Percentiles rank a stretch among this genome's conserved stretches.
Conservation (phyloP, 23 tunicate genomes). For the Ciona savignyi region DNA sequence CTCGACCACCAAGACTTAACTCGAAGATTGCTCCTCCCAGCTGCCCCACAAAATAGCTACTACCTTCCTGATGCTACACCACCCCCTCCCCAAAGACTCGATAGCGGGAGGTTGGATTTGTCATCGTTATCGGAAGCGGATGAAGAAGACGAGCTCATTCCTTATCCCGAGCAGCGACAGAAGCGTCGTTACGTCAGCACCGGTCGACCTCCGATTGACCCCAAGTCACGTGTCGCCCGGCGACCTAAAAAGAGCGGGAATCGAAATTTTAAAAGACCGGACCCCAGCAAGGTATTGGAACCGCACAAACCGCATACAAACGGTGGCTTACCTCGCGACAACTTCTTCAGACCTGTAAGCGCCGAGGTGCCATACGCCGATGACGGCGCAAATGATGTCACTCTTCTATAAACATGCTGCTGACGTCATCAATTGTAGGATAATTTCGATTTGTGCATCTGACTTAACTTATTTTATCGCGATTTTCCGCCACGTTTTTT, state of each 20-base stretch:
- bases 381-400: background rate
- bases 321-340: background rate
- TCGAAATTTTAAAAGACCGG: background rate
- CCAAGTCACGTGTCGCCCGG: slow-evolving; percentile 5
- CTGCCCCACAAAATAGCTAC: background rate
- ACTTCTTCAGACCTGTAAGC: background rate
- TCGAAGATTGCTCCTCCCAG: background rate
- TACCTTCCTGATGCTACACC: slow-evolving; percentile 14
- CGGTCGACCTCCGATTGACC: slow-evolving; percentile 33
- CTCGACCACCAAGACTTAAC: background rate
- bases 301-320: background rate
- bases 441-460: background rate
- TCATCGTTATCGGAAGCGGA: slow-evolving; percentile 51
- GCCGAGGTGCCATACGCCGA: background rate
- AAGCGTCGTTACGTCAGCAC: slow-evolving; percentile 9
- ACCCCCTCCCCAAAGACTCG: slow-evolving; percentile 30
- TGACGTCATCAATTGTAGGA: background rate
- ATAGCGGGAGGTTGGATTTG: slow-evolving; percentile 45
- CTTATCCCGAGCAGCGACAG: background rate
- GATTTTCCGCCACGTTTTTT: background rate
- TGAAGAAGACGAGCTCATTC: slow-evolving; percentile 22
- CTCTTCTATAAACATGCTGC: background rate
- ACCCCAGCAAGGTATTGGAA: background rate
- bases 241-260: slow-evolving; percentile 9
- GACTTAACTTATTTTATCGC: background rate